These are phyloP conservation scores for Tenthredo distinguenda DNA, from an alignment of 2,888 invertebrate species.

Conservation along the genomic window DNA sequence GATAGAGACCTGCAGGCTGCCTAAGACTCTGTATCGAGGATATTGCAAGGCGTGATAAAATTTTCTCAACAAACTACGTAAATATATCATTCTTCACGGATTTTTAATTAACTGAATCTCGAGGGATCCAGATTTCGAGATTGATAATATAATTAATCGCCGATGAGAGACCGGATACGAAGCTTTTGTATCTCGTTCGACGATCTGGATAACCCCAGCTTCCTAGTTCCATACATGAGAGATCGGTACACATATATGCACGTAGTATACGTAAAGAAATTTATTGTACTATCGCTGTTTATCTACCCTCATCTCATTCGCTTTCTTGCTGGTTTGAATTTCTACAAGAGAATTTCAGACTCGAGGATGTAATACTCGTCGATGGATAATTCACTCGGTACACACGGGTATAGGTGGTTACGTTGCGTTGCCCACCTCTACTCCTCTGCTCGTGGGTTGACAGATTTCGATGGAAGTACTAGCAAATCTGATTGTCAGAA, in stretches of 20 bases:
- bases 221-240: not conserved
- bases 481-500: constrained; percentile 34
- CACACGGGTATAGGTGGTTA: not conserved
- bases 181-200: not conserved
- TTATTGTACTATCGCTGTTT: constrained; percentile 30
- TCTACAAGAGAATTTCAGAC: constrained; percentile 5
- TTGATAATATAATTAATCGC: not conserved
- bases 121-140: not conserved
- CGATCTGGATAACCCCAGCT: constrained; percentile 8
- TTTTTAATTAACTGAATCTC: not conserved
- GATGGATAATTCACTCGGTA: constrained; percentile 11
- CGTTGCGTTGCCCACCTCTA: not conserved
- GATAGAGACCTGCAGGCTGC: not conserved
- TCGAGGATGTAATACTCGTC: not conserved
- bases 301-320: constrained; percentile 12
- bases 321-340: not conserved
- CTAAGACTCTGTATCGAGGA: not conserved
- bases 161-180: not conserved
- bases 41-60: not conserved
- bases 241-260: not conserved
- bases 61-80: not conserved
- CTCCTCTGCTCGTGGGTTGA: constrained; percentile 25
- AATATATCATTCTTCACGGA: not conserved
- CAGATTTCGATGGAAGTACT: constrained; percentile 21
- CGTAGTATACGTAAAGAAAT: not conserved